Evolutionary conservation across 2,888 invertebrate species (phyloP).

Genomic region (Pachycephus smyrnensis): DNA sequence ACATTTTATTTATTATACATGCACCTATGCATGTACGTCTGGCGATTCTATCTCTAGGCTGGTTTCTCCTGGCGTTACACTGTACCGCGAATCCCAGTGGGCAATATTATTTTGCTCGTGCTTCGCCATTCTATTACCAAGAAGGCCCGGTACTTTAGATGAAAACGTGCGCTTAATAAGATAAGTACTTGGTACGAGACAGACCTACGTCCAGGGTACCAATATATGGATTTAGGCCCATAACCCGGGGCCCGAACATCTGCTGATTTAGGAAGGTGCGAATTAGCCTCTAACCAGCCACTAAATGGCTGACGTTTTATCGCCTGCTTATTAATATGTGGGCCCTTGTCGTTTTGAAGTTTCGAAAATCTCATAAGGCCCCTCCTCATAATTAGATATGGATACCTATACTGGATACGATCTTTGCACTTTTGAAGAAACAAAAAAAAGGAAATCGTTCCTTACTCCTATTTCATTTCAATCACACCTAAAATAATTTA

Average conservation of each 20-base stretch:
- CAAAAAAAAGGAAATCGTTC: neutral
- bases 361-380: neutral
- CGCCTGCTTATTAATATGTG: conserved; percentile 24
- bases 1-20: neutral
- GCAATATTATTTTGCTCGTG: conserved; percentile 1
- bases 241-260: neutral
- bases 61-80: neutral
- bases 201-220: conserved; percentile 7
- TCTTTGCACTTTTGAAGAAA: neutral
- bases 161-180: conserved; percentile 20
- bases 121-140: conserved; percentile 11
- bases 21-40: neutral
- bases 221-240: neutral
- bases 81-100: neutral
- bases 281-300: conserved; percentile 30
- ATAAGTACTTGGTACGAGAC: conserved; percentile 7
- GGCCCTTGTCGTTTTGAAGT: neutral
- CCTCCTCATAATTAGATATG: neutral
- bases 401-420: neutral
- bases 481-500: neutral
- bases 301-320: conserved; percentile 25
- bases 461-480: neutral
- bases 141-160: conserved; percentile 21
- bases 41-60: conserved; percentile 1
- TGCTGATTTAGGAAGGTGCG: conserved; percentile 35